Base-by-base conservation (phyloP, 2,113 vertebrate genomes). In the Spheniscus mendiculus region DNA sequence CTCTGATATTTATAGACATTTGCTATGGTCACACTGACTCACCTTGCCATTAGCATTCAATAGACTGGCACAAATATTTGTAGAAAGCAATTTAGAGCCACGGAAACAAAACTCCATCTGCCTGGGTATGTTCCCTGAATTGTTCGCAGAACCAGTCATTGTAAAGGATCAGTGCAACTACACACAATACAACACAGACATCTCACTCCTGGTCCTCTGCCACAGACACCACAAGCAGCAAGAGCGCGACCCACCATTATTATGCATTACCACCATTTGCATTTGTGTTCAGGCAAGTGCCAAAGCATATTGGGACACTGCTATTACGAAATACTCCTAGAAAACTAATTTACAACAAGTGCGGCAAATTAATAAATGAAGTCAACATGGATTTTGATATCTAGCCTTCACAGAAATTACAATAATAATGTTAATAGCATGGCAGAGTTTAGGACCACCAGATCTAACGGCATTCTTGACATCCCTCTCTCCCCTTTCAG, bases 11-110 rank as follows among this genome's bases (percentile, higher is more conserved):
- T 66, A 84, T 66, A 73, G 69, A 53, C 26, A 1, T 63, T 81
- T 93, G 74, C 84, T 83, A 9, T 34, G 91, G 93, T 87, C 91
- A 83, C 72, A 58, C 69, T n/a, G 87, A 66, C 87, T 93, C 92
- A 86, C 85, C 94, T 95, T 67, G 92, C 90, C 89, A 89, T 3
- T 1, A 94, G 91, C 78, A 71, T 40, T 77, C 78, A 49, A 69
- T 6, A 93, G 19, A 44, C 55, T 77, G 88, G 74, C 90, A 95
- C 87, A 90, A 97, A 84, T 84, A 87, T 97, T 83, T 94, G 96
- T 50, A 76, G 73, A 86, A 83, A 92, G 82, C 84, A 84, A 89
- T 83, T 83, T 21, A 81, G 59, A 94, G 78, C 83, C 83, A 90
- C 81, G 81, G 94, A 92, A 96, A 97, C 53, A 55, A 47, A 93